Conservation (phyloP, 2,113 vertebrate genomes). For the Orycteropus afer region DNA sequence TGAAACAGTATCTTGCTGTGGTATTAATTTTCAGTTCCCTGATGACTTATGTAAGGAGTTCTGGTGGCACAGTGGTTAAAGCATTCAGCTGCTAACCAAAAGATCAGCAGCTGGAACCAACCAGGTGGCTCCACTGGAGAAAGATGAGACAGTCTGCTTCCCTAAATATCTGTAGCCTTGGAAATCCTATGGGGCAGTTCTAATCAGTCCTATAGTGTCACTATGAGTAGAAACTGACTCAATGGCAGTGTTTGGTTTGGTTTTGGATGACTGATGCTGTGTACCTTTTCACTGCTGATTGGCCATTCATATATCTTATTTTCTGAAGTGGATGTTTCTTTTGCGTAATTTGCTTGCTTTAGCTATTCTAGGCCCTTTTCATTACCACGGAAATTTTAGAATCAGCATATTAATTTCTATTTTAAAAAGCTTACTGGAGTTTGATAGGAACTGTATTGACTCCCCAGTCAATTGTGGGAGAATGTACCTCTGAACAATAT, state of each 20-base stretch:
- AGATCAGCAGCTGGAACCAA: too few species aligned
- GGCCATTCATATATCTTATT: neutral
- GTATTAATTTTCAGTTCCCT: neutral
- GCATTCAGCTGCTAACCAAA: too few species aligned
- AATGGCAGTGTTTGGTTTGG: too few species aligned
- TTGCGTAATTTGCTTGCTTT: neutral
- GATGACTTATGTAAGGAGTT: too few species aligned
- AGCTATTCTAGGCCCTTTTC: neutral
- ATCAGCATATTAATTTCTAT: slow-evolving; percentile 2
- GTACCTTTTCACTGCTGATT: neutral
- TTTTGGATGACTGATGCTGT: too few species aligned
- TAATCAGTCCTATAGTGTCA: too few species aligned
- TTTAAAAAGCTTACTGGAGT: neutral
- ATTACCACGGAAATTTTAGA: slow-evolving; percentile 22
- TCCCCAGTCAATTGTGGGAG: neutral
- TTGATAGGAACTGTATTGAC: neutral
- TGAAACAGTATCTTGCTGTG: neutral
- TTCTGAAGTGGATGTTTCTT: neutral
- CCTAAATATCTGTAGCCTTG: too few species aligned
- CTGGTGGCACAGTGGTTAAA: too few species aligned
- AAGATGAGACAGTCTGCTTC: too few species aligned
- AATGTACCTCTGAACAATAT: neutral
- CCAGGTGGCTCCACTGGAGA: too few species aligned
- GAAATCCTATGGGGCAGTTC: too few species aligned
- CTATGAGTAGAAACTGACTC: too few species aligned